These are phyloP conservation scores for Cactoblastis cactorum DNA, from an alignment of 2,888 invertebrate species.

Conservation along the genomic window DNA sequence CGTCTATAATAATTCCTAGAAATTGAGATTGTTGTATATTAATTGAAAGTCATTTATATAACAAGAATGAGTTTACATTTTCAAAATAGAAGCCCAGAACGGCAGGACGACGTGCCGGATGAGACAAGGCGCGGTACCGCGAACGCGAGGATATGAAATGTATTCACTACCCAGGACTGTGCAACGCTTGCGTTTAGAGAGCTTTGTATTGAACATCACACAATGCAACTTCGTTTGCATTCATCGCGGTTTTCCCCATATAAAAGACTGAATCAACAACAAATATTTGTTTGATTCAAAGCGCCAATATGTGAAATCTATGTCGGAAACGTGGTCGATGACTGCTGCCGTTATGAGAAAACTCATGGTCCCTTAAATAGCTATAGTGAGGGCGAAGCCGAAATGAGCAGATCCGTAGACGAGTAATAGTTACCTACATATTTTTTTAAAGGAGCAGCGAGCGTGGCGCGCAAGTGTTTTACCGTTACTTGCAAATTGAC, in stretches of 20 bases:
- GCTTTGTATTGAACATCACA: neutral
- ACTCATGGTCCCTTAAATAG: too few relatives aligned
- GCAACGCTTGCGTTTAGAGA: neutral
- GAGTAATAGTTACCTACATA: neutral
- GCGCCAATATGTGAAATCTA: too few relatives aligned
- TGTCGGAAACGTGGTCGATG: too few relatives aligned
- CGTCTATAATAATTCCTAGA: too few relatives aligned
- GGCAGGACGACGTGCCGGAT: neutral
- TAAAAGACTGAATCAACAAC: neutral
- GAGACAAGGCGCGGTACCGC: neutral
- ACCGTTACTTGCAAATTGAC: slow-evolving; percentile 6
- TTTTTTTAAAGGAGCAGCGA: neutral
- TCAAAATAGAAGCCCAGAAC: neutral
- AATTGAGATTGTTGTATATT: too few relatives aligned
- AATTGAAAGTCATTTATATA: too few relatives aligned
- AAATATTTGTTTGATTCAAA: neutral
- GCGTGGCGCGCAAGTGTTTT: neutral
- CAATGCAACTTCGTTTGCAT: neutral
- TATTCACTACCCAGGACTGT: neutral
- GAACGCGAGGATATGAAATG: neutral
- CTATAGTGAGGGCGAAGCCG: too few relatives aligned
- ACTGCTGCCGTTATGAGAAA: too few relatives aligned
- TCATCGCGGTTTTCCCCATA: neutral
- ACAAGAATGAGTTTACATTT: neutral
- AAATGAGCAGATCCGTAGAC: too few relatives aligned